Conservation (phyloP, 2,888 invertebrate genomes). For the Sphaerophoria rueppellii region DNA sequence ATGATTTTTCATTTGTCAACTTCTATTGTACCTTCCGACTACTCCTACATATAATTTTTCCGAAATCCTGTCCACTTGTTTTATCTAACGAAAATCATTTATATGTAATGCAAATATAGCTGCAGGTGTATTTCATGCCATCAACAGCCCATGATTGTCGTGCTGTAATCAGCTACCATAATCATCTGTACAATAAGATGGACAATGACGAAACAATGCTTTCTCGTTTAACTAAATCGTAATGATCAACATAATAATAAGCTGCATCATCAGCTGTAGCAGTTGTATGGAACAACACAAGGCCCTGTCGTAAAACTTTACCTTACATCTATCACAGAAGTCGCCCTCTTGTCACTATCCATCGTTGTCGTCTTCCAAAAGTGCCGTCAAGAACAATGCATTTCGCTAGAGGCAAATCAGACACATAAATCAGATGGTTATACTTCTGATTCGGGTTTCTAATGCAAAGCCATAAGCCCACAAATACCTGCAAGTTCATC, state of each 20-base stretch:
- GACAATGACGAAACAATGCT: constrained; percentile 64
- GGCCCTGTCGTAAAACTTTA: constrained; percentile 70
- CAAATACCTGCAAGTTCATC: constrained; percentile 62
- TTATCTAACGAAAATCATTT: too few species aligned
- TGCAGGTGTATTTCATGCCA: constrained; percentile 70
- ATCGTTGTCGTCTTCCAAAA: constrained; percentile 67
- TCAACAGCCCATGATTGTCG: constrained; percentile 69
- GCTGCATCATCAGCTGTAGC: constrained; percentile 39
- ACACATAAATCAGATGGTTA: constrained; percentile 64
- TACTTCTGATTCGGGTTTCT: constrained; percentile 57
- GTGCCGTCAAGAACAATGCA: constrained; percentile 70
- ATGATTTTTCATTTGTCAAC: constrained; percentile 72
- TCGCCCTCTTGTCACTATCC: constrained; percentile 72
- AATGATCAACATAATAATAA: constrained; percentile 48
- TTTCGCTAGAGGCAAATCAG: constrained; percentile 68
- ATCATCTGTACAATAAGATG: constrained; percentile 66
- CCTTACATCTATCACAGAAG: constrained; percentile 72
- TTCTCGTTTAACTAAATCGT: constrained; percentile 62
- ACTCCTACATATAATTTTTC: background rate
- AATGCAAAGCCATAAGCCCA: constrained; percentile 57
- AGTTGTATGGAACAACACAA: constrained; percentile 60
- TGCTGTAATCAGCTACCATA: constrained; percentile 71
- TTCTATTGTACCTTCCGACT: constrained; percentile 17
- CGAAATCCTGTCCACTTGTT: too few species aligned
- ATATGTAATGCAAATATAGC: constrained; percentile 19